A percentile compares a stretch with the other conserved stretches of the same genome.
These are phyloP conservation scores for Paraescarpia echinospica DNA, from an alignment of 1,140 invertebrate genomes.

Conservation along the genomic window DNA sequence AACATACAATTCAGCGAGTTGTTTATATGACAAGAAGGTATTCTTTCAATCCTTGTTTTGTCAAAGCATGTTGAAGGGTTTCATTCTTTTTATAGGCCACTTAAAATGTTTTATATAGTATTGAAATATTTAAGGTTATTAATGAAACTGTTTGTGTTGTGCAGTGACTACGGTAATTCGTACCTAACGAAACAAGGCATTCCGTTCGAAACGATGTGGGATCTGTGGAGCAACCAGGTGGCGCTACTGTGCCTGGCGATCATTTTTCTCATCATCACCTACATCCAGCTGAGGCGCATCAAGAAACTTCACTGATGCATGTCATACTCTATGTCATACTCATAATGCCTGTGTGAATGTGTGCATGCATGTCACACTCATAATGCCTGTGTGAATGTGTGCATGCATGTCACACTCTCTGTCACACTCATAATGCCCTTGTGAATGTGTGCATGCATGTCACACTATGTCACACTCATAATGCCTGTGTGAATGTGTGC, in stretches of 20 bases:
- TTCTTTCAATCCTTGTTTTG: too few species aligned
- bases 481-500: too few species aligned
- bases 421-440: too few species aligned
- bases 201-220: conserved; percentile 40
- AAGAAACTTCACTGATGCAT: conserved; percentile 15
- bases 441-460: too few species aligned
- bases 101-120: too few species aligned
- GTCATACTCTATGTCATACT: not conserved
- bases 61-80: too few species aligned
- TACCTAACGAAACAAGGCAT: conserved; percentile 45
- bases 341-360: too few species aligned
- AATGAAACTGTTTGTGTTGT: not conserved
- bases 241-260: conserved; percentile 41
- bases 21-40: conserved; percentile 15
- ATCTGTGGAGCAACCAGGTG: conserved; percentile 49
- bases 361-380: too few species aligned
- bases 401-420: not conserved
- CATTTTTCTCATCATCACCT: conserved; percentile 42
- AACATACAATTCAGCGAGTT: not conserved
- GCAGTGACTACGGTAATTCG: conserved; percentile 38
- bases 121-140: too few species aligned
- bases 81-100: too few species aligned
- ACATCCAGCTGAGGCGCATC: conserved; percentile 36
- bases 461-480: too few species aligned
- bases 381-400: too few species aligned